A percentile compares a stretch with the other conserved stretches of the same genome.
These are phyloP conservation scores for Corythornis cristatus DNA, from an alignment of 2,113 vertebrate species.

Conservation along the genomic window DNA sequence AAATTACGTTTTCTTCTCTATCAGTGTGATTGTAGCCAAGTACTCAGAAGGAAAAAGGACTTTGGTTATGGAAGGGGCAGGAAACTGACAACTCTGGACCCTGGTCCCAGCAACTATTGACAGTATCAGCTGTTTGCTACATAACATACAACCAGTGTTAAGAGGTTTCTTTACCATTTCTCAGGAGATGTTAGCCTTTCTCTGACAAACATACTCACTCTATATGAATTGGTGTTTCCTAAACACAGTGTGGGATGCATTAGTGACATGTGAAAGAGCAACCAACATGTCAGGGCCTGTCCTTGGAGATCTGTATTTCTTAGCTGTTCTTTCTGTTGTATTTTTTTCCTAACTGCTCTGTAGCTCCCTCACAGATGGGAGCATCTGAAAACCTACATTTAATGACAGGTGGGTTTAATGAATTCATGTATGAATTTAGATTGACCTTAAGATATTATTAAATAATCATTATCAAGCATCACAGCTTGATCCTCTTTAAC, in stretches of 20 bases:
- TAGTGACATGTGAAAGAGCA: neutral
- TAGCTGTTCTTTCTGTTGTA: fast-evolving
- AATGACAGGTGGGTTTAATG: neutral
- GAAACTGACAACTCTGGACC: neutral
- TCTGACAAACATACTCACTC: neutral
- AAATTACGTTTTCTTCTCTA: fast-evolving
- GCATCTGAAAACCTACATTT: neutral
- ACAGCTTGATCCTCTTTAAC: neutral
- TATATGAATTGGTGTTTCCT: neutral
- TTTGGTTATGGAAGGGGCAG: neutral
- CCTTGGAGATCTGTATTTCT: neutral
- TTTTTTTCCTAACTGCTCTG: neutral
- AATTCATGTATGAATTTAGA: neutral
- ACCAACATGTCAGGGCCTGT: neutral
- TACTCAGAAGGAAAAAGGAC: neutral
- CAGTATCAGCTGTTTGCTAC: neutral
- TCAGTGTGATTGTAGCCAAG: fast-evolving
- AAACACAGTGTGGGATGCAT: neutral
- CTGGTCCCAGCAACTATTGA: neutral
- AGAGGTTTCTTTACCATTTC: neutral
- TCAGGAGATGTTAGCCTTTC: neutral
- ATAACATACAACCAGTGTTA: neutral
- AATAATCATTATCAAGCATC: neutral
- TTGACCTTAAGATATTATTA: neutral
- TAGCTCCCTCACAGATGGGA: neutral